Percentiles rank a stretch among this genome's conserved stretches.
Conservation (phyloP, 2,113 vertebrate species). For the Paradoxurus hermaphroditus region DNA sequence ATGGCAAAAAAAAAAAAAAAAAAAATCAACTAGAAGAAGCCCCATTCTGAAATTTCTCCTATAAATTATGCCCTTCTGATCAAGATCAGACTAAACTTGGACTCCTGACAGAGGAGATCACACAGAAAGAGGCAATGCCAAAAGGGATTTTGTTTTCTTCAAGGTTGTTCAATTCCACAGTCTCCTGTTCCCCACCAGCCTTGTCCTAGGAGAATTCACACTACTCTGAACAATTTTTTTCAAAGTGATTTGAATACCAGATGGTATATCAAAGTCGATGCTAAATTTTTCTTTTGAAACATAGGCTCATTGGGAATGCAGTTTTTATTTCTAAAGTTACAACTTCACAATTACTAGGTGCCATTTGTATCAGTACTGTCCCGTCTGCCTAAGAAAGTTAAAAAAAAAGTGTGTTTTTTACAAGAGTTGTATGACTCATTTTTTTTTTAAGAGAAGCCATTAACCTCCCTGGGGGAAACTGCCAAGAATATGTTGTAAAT, state of each 20-base stretch:
- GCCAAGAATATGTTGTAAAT: background rate
- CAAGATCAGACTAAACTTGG: slow-evolving; percentile 39
- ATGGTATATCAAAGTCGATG: background rate
- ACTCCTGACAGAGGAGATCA: slow-evolving; percentile 1
- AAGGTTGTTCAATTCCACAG: slow-evolving; percentile 6
- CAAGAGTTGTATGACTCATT: background rate
- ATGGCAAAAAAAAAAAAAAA: background rate
- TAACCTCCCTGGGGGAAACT: background rate
- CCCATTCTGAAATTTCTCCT: slow-evolving; percentile 50
- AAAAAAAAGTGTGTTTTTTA: background rate
- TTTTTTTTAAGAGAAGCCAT: background rate
- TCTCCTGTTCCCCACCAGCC: background rate
- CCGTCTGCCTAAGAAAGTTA: background rate
- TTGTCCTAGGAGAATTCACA: slow-evolving; percentile 44
- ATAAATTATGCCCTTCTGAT: slow-evolving; percentile 55
- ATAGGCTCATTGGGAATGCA: background rate
- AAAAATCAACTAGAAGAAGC: background rate
- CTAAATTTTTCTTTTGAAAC: slow-evolving; percentile 28
- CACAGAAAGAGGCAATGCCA: background rate
- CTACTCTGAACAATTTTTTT: background rate
- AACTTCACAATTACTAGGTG: background rate
- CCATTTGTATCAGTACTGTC: background rate
- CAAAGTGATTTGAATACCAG: slow-evolving; percentile 33
- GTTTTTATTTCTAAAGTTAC: slow-evolving; percentile 49
- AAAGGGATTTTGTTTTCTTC: slow-evolving; percentile 48